These are phyloP conservation scores for Tenthredo distinguenda DNA, from an alignment of 2,888 invertebrate species.

Conservation along the genomic window DNA sequence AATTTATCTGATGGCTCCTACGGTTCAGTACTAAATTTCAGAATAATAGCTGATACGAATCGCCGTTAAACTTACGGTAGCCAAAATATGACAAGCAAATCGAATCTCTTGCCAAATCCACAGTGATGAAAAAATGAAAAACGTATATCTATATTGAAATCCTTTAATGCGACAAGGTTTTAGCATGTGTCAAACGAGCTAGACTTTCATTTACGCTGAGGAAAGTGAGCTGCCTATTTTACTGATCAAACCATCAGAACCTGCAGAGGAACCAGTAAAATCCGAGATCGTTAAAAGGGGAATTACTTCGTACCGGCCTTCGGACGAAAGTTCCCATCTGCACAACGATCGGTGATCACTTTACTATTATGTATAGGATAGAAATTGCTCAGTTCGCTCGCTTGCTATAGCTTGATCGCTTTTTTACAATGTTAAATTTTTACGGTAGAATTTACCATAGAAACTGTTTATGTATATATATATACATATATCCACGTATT, in stretches of 20 bases:
- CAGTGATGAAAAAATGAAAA: neutral
- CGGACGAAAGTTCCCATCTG: constrained; percentile 7
- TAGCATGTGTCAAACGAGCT: neutral
- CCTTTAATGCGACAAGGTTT: neutral
- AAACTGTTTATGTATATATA: neutral
- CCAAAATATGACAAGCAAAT: neutral
- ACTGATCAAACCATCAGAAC: neutral
- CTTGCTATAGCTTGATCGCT: neutral
- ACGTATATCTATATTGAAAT: neutral
- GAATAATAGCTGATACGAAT: neutral
- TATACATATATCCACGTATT: constrained; percentile 11
- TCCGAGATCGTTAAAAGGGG: constrained; percentile 9
- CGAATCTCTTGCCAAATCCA: neutral
- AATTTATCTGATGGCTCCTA: neutral
- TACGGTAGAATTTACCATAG: neutral
- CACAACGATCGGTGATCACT: neutral
- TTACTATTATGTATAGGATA: neutral
- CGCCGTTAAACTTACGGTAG: neutral
- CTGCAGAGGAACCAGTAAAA: constrained; percentile 26
- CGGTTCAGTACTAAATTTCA: neutral
- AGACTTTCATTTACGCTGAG: constrained; percentile 11
- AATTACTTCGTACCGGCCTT: constrained; percentile 15
- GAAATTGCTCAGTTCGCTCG: neutral
- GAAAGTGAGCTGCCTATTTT: neutral
- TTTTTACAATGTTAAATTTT: constrained; percentile 26